Conservation (phyloP, 2,797 vertebrate species). For the Sphenodon punctatus region DNA sequence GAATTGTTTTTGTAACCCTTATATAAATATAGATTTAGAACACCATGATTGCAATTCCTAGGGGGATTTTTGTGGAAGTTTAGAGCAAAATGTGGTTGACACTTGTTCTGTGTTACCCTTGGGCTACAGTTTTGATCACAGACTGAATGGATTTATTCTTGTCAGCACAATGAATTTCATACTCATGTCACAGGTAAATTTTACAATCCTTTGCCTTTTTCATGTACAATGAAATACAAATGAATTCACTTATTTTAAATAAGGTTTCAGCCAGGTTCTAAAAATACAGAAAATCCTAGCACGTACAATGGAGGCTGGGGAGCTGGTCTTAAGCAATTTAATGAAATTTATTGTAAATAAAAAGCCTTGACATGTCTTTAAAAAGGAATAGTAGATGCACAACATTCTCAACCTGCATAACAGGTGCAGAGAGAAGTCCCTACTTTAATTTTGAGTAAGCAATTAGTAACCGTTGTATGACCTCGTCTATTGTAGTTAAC, state of each 20-base stretch:
- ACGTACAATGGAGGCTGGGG: background rate
- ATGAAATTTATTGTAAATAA: background rate
- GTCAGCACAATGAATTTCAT: conserved; percentile 65
- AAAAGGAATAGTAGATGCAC: background rate
- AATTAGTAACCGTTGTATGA: conserved; percentile 63
- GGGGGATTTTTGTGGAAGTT: conserved; percentile 62
- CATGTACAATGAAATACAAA: conserved; percentile 30
- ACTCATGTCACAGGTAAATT: conserved; percentile 45
- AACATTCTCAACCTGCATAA: conserved; percentile 30
- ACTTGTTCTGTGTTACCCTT: conserved; percentile 73
- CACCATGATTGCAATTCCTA: conserved; percentile 55
- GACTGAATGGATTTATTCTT: conserved; percentile 63
- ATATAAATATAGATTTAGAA: conserved; percentile 62
- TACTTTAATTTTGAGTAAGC: conserved; percentile 42
- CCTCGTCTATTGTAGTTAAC: conserved; percentile 48
- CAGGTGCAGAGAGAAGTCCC: conserved; percentile 39
- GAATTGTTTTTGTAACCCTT: conserved; percentile 28
- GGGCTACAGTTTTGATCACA: conserved; percentile 75
- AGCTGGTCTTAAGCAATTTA: fast-evolving
- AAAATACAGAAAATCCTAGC: background rate
- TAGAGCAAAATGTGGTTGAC: conserved; percentile 73
- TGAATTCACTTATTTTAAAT: conserved; percentile 5
- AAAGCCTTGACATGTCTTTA: background rate
- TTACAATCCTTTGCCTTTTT: conserved; percentile 45
- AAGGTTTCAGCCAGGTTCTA: background rate